Evolutionary conservation across 2,797 vertebrate genomes (phyloP).

Genomic region (Melanotaenia trifasciata): DNA sequence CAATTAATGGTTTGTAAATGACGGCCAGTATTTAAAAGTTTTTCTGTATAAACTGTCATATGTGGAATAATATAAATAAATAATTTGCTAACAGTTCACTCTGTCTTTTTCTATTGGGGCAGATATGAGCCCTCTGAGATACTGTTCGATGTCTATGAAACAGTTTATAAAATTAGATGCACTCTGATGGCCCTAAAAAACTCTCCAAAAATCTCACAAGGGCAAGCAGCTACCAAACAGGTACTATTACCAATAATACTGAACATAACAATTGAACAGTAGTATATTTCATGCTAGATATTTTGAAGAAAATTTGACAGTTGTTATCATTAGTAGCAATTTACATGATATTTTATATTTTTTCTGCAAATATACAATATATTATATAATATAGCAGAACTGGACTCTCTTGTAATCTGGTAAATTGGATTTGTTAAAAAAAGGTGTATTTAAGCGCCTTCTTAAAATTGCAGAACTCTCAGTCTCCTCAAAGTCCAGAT

Average conservation of each 20-base stretch:
- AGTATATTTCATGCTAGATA: background rate
- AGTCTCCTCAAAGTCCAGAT: constrained; percentile 76
- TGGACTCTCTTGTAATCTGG: background rate
- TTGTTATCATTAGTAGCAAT: background rate
- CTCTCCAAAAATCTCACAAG: constrained; percentile 69
- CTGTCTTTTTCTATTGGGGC: constrained; percentile 36
- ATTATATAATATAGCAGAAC: background rate
- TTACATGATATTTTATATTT: background rate
- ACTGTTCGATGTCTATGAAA: constrained; percentile 84
- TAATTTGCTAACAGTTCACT: constrained; percentile 11
- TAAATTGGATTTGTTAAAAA: background rate
- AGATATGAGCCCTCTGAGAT: constrained; percentile 85
- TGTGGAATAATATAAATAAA: background rate
- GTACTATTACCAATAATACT: constrained; percentile 57
- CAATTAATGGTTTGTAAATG: background rate
- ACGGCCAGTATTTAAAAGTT: background rate
- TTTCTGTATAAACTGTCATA: constrained; percentile 1
- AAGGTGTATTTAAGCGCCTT: background rate
- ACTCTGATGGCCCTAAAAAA: constrained; percentile 83
- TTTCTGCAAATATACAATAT: background rate
- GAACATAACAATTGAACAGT: background rate
- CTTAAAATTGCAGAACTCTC: constrained; percentile 56
- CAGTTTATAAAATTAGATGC: constrained; percentile 84
- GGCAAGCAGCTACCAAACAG: constrained; percentile 74
- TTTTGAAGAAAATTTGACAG: background rate